Base-by-base conservation (phyloP, 2,113 vertebrate species). In the Gymnogyps californianus region DNA sequence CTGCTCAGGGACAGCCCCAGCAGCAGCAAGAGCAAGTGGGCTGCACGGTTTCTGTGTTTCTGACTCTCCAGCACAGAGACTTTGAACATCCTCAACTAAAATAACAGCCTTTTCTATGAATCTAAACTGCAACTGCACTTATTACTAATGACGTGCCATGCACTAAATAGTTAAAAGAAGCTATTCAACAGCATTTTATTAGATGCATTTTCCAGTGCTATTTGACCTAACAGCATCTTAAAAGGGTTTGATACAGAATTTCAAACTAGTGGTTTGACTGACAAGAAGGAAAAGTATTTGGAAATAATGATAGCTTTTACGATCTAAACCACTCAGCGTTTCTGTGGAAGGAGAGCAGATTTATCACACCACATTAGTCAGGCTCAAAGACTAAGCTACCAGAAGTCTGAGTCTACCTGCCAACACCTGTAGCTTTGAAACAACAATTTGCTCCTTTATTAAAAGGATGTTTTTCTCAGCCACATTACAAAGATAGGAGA, bases 221-320 rank as follows among this genome's bases (percentile, higher is more conserved):
- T 70, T 59, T 80, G 82, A 70, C 71, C 67, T 87, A 88, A 74
- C 22, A 70, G 46, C 58, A 64, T 83, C 59, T 70, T 88, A 57
- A 83, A 79, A 74, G 38, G 38, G 46, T 51, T 80, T 76, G 47
- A 79, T 16, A 74, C 4, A 74, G 18, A 91, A 74, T 64, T 40
- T 85, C 78, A 71, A 90, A 69, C 46, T 46, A 69, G n/a, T 20
- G 19, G 20, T 67, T 82, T 89, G 83, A 93, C 3, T 77, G 59
- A 85, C 69, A 81, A 44, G 34, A 91, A 81, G 13, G 38, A 52
- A 55, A 89, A 95, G 31, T 51, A 77, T 77, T 70, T 80, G 66
- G 66, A 77, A 89, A 83, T 71, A 67, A 81, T 36, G 38, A 58
- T 26, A 87, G 58, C 66, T 95, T 84, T 89, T 80, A 88, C 1